A percentile compares a stretch with the other conserved stretches of the same genome.
Evolutionary conservation across 2,888 invertebrate genomes (phyloP).

Genomic region (Melangyna quadrimaculata): DNA sequence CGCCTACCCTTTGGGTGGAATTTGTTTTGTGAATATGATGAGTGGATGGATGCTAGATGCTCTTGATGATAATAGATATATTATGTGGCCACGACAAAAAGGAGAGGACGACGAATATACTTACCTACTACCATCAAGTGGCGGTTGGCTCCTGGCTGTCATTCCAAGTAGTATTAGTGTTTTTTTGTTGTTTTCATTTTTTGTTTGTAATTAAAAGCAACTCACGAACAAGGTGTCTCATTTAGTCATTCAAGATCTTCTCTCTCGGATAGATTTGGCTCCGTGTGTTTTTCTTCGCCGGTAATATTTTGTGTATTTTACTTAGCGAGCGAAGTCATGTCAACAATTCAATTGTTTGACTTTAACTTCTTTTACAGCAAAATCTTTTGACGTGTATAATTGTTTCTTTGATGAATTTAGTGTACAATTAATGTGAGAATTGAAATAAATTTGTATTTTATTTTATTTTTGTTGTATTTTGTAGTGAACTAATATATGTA

Average conservation of each 20-base stretch:
- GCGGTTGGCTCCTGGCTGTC: slow-evolving; percentile 39
- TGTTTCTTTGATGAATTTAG: not conserved
- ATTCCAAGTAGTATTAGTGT: slow-evolving; percentile 55
- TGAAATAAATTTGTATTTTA: not conserved
- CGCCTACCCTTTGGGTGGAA: slow-evolving; percentile 13
- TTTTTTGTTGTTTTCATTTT: slow-evolving; percentile 37
- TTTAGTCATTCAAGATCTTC: slow-evolving; percentile 66
- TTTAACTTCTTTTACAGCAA: not conserved
- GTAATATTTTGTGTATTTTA: slow-evolving; percentile 1
- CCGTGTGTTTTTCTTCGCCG: slow-evolving; percentile 21
- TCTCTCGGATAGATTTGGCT: slow-evolving; percentile 56
- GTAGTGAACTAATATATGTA: not conserved
- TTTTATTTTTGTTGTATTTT: not conserved
- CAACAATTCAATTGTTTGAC: slow-evolving; percentile 11
- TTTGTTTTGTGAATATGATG: slow-evolving; percentile 27
- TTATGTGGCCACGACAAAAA: slow-evolving; percentile 5
- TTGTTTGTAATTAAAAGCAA: slow-evolving; percentile 57
- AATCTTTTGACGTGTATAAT: not conserved
- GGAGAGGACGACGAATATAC: not conserved
- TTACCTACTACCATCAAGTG: slow-evolving; percentile 14
- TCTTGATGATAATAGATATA: slow-evolving; percentile 18
- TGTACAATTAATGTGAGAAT: not conserved
- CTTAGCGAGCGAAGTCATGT: not conserved
- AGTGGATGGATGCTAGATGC: slow-evolving; percentile 44
- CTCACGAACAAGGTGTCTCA: slow-evolving; percentile 56